phyloP scores from a whole-genome alignment of 2,888 invertebrate species.

The Patella ulyssiponensis region DNA sequence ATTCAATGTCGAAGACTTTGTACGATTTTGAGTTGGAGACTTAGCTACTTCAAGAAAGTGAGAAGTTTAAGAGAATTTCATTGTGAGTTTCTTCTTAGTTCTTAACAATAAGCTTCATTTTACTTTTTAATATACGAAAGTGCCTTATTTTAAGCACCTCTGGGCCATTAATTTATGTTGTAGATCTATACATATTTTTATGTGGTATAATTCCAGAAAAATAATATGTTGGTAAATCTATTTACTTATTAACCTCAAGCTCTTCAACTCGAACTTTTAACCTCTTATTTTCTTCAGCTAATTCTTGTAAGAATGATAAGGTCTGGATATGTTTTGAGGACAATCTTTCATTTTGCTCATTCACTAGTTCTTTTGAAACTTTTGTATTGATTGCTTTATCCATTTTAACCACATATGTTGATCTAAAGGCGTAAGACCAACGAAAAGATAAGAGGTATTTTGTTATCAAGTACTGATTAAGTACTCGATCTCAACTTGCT shows the following conservation, averaged over 20 bases:
- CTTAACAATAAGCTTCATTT: too few species aligned
- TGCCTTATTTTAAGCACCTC: too few species aligned
- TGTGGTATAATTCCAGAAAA: background rate
- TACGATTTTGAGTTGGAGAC: too few species aligned
- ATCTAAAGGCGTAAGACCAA: too few species aligned
- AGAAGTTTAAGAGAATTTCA: too few species aligned
- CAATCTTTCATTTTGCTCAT: constrained; percentile 57
- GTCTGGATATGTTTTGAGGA: constrained; percentile 66
- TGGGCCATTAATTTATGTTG: background rate
- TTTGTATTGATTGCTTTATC: constrained; percentile 19
- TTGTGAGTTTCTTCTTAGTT: too few species aligned
- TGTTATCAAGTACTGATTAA: too few species aligned
- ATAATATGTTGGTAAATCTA: background rate
- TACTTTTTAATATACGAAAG: too few species aligned
- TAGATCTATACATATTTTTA: background rate
- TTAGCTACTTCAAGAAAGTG: too few species aligned
- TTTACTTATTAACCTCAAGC: constrained; percentile 53
- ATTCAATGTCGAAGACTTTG: too few species aligned
- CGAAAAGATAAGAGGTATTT: too few species aligned
- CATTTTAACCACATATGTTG: background rate
- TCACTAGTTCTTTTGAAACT: constrained; percentile 52
- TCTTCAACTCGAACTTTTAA: constrained; percentile 60
- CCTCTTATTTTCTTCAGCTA: constrained; percentile 65
- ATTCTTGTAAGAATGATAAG: constrained; percentile 65
- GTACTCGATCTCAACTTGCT: too few species aligned